Base-by-base conservation (phyloP, 2,888 invertebrate species). In the Argyresthia albistria region DNA sequence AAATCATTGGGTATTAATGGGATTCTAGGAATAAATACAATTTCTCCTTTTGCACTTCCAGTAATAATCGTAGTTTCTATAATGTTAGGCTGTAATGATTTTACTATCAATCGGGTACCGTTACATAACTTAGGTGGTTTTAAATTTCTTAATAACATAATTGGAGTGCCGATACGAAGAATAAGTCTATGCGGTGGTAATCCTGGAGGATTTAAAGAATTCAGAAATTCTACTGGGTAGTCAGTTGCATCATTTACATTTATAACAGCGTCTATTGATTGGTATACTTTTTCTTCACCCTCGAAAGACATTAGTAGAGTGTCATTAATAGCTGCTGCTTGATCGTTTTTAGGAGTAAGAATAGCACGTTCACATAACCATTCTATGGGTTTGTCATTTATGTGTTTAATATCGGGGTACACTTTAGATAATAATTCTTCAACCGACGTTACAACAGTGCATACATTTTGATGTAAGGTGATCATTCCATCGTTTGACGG, bases 271-370 rank as follows among this genome's bases (percentile, higher is more conserved):
- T 55, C 53, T 35, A 53, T 35, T 43, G 51, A 54, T 36, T 47
- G 48, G 43, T 54, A 54, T 39, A 47, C 16, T 47, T 35, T 51
- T 54, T 54, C 48, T 51, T 54, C 48, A 39, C 51, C 37, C 36
- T 54, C 51, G 42, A 53, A 51, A 12, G 55, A 51, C 48, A 16
- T 51, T 16, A 50, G 43, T 36, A 53, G 47, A 25, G 50, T 47
- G 16, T 55, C 47, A 46, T 62, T 61, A 10, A 60, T 59, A 43
- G 55, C 57, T 15, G 57, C 54, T 11, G 59, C 62, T 45, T 52
- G 55, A 54, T 46, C 55, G 43, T 62, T 63, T 56, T 55, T 61
- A n/a, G 60, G 55, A 10, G 62, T 55, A 53, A 62, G 57, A 57
- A 60, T 61, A 55, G 58, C 59, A 43, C 60, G 56, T 57, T 60